A percentile compares a stretch with the other conserved stretches of the same genome.
phyloP scores from a whole-genome alignment of 2,888 invertebrate species.

The Dioctria linearis region DNA sequence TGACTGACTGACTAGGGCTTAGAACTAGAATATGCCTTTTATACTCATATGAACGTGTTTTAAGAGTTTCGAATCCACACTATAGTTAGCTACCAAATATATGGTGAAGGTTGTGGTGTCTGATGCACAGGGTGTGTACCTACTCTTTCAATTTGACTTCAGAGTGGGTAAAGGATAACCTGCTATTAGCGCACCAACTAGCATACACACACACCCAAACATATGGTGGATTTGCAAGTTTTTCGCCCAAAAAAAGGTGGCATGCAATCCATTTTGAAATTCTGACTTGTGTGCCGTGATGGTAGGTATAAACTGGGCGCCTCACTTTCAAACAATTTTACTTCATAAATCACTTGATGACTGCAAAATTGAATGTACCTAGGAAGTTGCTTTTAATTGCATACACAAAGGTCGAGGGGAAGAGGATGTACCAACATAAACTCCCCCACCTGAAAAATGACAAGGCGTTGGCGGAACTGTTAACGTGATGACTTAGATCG shows the following conservation, averaged over 20 bases:
- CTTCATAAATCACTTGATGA: conserved; percentile 58
- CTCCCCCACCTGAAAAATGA: conserved; percentile 34
- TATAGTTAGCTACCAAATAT: not conserved
- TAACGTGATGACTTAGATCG: conserved; percentile 14
- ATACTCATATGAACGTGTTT: not conserved
- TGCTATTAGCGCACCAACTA: conserved; percentile 12
- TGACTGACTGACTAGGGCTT: not conserved
- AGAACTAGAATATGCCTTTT: not conserved
- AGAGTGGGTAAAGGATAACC: conserved; percentile 29
- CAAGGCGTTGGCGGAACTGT: conserved; percentile 35
- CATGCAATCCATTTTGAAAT: conserved; percentile 33
- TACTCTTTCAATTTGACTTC: conserved; percentile 3
- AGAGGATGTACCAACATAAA: not conserved
- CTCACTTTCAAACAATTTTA: conserved; percentile 57
- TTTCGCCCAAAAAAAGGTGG: not conserved
- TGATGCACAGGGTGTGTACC: conserved; percentile 15
- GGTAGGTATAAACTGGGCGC: not conserved
- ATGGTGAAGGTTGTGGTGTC: conserved; percentile 22
- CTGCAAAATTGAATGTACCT: conserved; percentile 57
- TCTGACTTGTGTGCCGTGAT: conserved; percentile 7
- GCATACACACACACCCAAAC: not conserved
- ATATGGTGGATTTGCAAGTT: conserved; percentile 9
- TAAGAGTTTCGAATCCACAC: not conserved
- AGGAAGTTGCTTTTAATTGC: conserved; percentile 57
- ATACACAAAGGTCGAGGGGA: conserved; percentile 3